Evolutionary conservation across 2,888 invertebrate genomes (phyloP), one percentile per base, ranked within the genome.

Genomic region (Amorpha juglandis): DNA sequence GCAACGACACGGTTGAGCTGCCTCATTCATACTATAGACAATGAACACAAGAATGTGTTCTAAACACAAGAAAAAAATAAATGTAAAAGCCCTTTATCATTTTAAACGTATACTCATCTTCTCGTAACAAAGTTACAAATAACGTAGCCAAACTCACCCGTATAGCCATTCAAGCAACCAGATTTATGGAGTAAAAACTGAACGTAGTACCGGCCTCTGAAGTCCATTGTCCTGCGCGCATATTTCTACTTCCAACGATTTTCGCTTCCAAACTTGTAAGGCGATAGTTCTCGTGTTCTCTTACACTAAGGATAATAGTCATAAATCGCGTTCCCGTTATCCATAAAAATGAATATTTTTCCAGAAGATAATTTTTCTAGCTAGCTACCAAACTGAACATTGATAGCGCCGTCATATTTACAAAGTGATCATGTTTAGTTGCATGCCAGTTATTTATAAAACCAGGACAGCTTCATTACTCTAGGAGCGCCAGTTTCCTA

Each of bases 381-480:
- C 62, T 64, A 65, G 64, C 62, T 69, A 69, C 71, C 70, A 71
- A 69, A 62, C 69, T 67, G 63, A 77, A 81, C 81, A 76, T 80
- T 77, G 74, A 75, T 76, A 71, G 76, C 74, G 75, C 71, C 71
- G 66, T 70, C 71, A 74, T 77, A 78, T 76, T 76, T 74, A 64
- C 42, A 73, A 77, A 58, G 42, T 42, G 58, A 58, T 58, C 58
- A 42, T 58, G 58, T 58, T 73, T 75, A 74, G 71, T 72, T 77
- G 72, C 76, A 74, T 75, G 76, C 74, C 71, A 76, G 78, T 76
- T 71, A 78, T 77, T 81, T 81, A 79, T 83, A 86, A 84, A 85
- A 84, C 79, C 75, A 70, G 70, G 71, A 68, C 78, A 81, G 80
- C 83, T 86, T 86, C 80, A 81, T 82, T 83, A 82, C 83, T 80